Base-by-base conservation (phyloP, 2,888 invertebrate genomes). In the Drosophila rellima region DNA sequence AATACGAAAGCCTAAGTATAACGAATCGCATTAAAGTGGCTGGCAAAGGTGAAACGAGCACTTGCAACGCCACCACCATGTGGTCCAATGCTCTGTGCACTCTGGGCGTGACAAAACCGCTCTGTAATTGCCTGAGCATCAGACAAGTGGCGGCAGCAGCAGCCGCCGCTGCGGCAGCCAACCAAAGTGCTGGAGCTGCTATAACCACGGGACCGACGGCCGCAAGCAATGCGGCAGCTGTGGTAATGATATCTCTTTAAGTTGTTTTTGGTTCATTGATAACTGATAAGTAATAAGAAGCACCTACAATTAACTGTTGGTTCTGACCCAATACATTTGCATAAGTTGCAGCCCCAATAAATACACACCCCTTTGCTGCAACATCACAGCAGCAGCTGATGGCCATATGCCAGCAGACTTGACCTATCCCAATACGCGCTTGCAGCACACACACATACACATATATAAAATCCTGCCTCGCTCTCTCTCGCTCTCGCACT, bases 71-170 rank as follows among this genome's bases (percentile, higher is more conserved):
- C 76, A 59, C 75, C 66, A 65, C 88, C 62, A 93, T 93, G 93
- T 93, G 93, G 93, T 93, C 93, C 86, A 93, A 93, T 90, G 92
- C 93, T 78, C 90, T 93, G 80, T 93, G 93, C 89, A 93, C 93
- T 71, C 86, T 93, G 88, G 93, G 93, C 90, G 93, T 93, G 82
- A 93, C 93, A 66, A 93, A 93, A 88, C 93, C 93, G 75, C 91
- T 92, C 74, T 93, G 93, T 86, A 93, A 92, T 77, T 93, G 93
- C 81, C 90, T 93, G 73, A 93, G 92, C 89, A 92, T 93, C 85
- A 92, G 92, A 77, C 93, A 93, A 90, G 92, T 92, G 82, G 91
- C 92, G 65, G 91, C 91, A 63, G 92, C 91, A 61, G 92, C 90
- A 47, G 90, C 89, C 42, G 90, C 90, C 20, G 91, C 91, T 59